Base-by-base conservation (phyloP, 2,888 invertebrate genomes). In the Diarsia brunnea region DNA sequence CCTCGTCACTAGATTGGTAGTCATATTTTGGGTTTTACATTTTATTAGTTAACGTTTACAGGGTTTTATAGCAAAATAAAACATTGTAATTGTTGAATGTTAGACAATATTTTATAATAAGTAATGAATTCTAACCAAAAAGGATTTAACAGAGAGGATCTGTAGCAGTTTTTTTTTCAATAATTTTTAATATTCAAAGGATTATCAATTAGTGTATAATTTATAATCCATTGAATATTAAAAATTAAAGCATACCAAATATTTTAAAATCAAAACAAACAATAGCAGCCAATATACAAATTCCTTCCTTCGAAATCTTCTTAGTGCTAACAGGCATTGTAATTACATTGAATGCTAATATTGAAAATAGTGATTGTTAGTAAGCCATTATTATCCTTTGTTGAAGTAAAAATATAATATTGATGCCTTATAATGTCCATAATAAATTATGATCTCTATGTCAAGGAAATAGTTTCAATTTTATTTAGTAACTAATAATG, bases 1-100 rank as follows among this genome's bases (percentile, higher is more conserved):
- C 76, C 71, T 84, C 85, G 81, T 85, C 80, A 82, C n/a, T 76
- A 66, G 31, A 43, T 77, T 58, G 38, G 21, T 70, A 69, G 55
- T 47, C 65, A 69, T 43, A 61, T 51, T 64, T 45, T 16, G 24
- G 16, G 14, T 76, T 31, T 8, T 31, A 38, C 38, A 31, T 67
- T 78, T 61, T 53, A 16, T 24, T 19, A 2, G 3, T n/a, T 47
- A 24, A 12, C 19, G 45, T 51, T 27, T 27, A 19, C 12, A 19
- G 51, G 12, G 3, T 0, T 27, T 1, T 27, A 16, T 16, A 60
- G 24, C 24, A 24, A 45, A 67, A 11, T 21, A 14, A 19, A 49
- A 43, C 4, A 21, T 21, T 27, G 38, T 27, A n/a, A n/a, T 27
- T 21, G 11, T 16, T 31, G 63, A n/a, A 63, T 21, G 47, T 12